A percentile compares a stretch with the other conserved stretches of the same genome.
Evolutionary conservation across 2,797 vertebrate genomes (phyloP).

Genomic region (Pseudochirops corinnae): DNA sequence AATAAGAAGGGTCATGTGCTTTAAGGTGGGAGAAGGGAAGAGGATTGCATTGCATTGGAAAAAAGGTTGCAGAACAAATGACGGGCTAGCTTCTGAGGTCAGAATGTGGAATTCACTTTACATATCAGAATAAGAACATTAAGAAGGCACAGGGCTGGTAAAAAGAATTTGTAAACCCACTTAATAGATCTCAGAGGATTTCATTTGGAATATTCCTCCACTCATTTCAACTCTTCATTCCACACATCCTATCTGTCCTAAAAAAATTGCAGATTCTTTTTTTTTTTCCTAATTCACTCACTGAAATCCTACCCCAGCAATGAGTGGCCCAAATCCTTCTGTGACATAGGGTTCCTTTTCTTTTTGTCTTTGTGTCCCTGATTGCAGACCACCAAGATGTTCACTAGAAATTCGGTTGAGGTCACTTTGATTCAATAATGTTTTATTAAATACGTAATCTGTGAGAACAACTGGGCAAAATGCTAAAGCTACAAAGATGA

Average conservation of each 20-base stretch:
- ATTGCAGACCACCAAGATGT: not conserved
- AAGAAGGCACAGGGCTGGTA: not conserved
- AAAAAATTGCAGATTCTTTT: constrained; percentile 22
- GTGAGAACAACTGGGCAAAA: not conserved
- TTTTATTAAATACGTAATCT: not conserved
- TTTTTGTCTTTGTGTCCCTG: not conserved
- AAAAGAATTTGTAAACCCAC: constrained; percentile 25
- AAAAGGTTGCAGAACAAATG: constrained; percentile 49
- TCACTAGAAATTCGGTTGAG: not conserved
- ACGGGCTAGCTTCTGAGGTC: constrained; percentile 53
- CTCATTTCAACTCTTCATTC: constrained; percentile 37
- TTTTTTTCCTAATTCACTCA: constrained; percentile 25
- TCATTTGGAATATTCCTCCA: constrained; percentile 7
- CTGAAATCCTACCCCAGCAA: constrained; percentile 38
- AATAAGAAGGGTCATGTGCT: constrained; percentile 51
- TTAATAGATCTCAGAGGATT: constrained; percentile 38
- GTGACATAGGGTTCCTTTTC: not conserved
- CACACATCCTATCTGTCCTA: not conserved
- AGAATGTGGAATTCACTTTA: constrained; percentile 57
- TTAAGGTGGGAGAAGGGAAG: constrained; percentile 51
- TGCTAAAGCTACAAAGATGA: not conserved
- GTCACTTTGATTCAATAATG: not conserved
- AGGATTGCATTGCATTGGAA: constrained; percentile 62
- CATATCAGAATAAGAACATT: constrained; percentile 32
- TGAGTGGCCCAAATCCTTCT: constrained; percentile 20